These are phyloP conservation scores for Halcyon senegalensis DNA, from an alignment of 2,113 vertebrate species.

Conservation along the genomic window DNA sequence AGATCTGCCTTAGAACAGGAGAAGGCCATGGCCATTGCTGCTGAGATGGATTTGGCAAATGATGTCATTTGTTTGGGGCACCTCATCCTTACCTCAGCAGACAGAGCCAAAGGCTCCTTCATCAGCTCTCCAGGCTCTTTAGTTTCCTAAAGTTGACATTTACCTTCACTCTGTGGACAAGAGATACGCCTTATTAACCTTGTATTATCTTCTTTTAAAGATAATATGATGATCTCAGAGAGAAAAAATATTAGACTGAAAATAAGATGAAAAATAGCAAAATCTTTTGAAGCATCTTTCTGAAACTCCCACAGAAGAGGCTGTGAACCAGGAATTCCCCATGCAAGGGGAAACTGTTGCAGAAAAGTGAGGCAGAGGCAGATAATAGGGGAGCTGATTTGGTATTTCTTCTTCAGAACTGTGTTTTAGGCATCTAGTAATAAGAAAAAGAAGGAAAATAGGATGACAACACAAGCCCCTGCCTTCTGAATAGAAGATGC, in stretches of 20 bases:
- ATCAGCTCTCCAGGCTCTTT: not conserved
- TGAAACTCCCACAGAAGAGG: not conserved
- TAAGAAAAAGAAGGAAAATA: not conserved
- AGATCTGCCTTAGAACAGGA: not conserved
- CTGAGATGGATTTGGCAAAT: not conserved
- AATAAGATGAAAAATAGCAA: not conserved
- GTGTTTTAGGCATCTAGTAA: not conserved
- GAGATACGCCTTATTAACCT: not conserved
- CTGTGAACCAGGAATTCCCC: not conserved
- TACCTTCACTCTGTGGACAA: not conserved
- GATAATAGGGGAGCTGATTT: not conserved
- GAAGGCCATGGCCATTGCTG: not conserved
- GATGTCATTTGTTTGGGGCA: not conserved
- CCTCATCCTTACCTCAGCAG: not conserved
- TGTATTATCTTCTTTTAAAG: not conserved
- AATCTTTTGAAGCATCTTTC: not conserved
- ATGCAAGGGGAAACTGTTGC: not conserved
- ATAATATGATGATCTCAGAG: not conserved
- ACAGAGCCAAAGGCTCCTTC: not conserved
- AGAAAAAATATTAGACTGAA: not conserved
- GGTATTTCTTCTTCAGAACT: not conserved
- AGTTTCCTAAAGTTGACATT: not conserved
- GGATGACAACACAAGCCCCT: not conserved
- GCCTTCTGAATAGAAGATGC: not conserved
- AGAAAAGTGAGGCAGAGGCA: not conserved